Conservation (phyloP, 2,113 vertebrate genomes). For the Aplodontia rufa region DNA sequence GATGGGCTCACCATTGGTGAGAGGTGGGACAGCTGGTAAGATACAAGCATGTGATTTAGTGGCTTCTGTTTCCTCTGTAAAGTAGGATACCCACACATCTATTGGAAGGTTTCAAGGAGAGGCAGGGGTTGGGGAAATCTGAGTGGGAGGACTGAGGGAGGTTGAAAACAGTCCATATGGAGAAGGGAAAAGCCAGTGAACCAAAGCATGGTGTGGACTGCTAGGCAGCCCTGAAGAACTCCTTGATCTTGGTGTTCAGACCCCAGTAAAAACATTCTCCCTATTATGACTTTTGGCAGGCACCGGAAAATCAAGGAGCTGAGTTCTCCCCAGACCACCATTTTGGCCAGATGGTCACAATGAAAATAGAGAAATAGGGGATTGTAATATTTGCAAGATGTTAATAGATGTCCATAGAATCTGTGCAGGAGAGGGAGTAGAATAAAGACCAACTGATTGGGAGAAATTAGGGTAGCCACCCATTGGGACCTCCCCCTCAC, state of each 20-base stretch:
- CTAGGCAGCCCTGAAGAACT: background rate
- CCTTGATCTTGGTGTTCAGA: too few relatives aligned
- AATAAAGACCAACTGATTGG: background rate
- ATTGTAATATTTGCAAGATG: background rate
- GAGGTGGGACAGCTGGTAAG: background rate
- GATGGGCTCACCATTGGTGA: background rate
- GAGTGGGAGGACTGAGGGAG: too few relatives aligned
- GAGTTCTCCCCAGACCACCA: background rate
- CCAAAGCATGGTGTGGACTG: too few relatives aligned
- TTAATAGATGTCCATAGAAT: background rate
- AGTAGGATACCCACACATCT: background rate
- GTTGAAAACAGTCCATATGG: background rate
- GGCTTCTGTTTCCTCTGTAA: background rate
- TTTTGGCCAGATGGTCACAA: background rate
- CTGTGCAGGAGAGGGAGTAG: background rate
- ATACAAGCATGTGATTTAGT: background rate
- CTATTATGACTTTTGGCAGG: background rate
- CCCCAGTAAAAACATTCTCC: background rate
- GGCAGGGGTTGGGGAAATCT: background rate
- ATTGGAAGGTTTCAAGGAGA: background rate
- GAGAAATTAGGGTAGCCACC: background rate
- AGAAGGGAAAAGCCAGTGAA: background rate
- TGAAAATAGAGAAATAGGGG: background rate
- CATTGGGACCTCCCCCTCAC: background rate
- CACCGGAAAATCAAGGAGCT: background rate